Evolutionary conservation across 2,113 vertebrate species (phyloP), one percentile per base, ranked within the genome.

Genomic region (Zosterops hypoxanthus): DNA sequence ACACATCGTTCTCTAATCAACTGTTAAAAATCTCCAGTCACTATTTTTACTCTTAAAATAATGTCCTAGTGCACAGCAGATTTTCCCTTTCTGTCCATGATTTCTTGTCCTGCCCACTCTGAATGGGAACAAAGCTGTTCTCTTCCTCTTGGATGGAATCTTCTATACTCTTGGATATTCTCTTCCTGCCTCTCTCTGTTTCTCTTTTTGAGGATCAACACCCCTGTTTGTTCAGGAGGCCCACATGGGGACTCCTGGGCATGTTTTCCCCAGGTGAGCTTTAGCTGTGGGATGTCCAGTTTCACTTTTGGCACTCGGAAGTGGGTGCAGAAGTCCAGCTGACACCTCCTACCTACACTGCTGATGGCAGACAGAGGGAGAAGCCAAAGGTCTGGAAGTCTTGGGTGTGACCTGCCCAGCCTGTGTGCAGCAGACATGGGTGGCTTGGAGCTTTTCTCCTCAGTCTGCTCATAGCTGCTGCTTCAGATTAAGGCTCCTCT

Each of bases 401-500:
- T 61, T 33, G 56, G 56, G 28, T 41, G 8, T 0, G 3, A 41
- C 52, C 65, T 84, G 65, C n/a, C 46, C 69, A 73, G 12, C n/a
- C 33, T 33, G 25, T 49, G 25, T 39, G 49, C 65, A 73, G 49
- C 57, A 80, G 65, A 10, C 41, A 61, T 21, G 69, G 59, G n/a
- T 76, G 71, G 23, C 52, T 82, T 46, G 57, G 46, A 50, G 41
- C 55, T 86, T 59, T 66, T 39, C 65, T 78, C 53, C 56, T 85
- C 11, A 22, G 18, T 47, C 60, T 96, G 33, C 55, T 85, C 44
- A 2, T 14, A 53, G 73, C 73, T 93, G 73, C 88, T 93, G 82
- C 68, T 86, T 86, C 92, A 73, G 76, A 77, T 94, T 86, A 93
- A 70, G 33, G n/a, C 41, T 86, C 42, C 53, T 83, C 72, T 56